Evolutionary conservation across 2,888 invertebrate species (phyloP), one percentile per base, ranked within the genome.

Genomic region (Acleris literana): DNA sequence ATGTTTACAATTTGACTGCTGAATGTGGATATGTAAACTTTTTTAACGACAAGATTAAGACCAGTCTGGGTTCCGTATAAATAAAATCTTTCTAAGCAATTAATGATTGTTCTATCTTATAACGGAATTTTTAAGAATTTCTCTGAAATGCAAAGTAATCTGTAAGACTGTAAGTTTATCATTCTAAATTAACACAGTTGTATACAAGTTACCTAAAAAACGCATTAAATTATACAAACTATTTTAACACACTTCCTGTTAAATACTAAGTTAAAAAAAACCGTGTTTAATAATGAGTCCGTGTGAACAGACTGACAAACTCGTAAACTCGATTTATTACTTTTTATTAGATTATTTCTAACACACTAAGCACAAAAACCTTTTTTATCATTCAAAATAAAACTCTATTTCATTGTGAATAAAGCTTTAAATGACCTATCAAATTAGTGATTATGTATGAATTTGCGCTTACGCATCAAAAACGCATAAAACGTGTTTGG

Each of bases 291-390:
- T 60, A 65, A 65, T 56, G 44, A 61, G n/a, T 18, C 55, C 60
- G 56, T 65, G 65, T 61, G 55, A 65, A 61, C 56, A 64, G n/a
- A 60, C 55, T 9, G 48, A 65, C 44, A 43, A 43, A 57, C 43
- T 58, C 53, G 64, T 64, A 48, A 60, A 64, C 43, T 29, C 5
- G 16, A 54, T 64, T 64, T 64, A 64, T 59, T 9, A 33, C 9
- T 7, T 54, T 17, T 25, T 25, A 48, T 53, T 33, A 53, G 59
- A 59, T 54, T 54, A 48, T 11, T 33, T 11, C 33, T 9, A 9
- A 11, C 9, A 2, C 49, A 49, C 25, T 49, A 55, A 48, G 39
- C 48, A 64, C 55, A 49, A 22, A 39, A 54, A 64, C 13, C 22
- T 49, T 33, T 22, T 16, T 48, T 43, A 39, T n/a, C 33, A 18